Conservation (phyloP, 2,888 invertebrate species). For the Dolomedes plantarius region DNA sequence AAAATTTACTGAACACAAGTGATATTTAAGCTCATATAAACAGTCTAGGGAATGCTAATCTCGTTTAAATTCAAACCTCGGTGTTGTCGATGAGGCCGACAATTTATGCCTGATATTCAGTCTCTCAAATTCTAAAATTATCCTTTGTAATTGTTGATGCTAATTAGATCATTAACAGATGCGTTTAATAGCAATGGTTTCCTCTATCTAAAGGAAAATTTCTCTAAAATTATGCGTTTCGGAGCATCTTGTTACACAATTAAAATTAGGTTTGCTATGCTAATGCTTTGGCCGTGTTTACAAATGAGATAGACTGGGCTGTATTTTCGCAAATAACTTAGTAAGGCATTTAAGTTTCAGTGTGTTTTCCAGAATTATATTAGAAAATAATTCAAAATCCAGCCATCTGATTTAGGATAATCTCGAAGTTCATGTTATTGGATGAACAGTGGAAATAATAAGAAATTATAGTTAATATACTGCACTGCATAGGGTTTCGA, state of each 20-base stretch:
- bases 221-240: neutral
- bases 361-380: too few species aligned
- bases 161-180: constrained; percentile 20
- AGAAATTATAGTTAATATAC: too few species aligned
- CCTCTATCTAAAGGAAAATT: constrained; percentile 4
- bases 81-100: constrained; percentile 10
- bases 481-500: too few species aligned
- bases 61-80: constrained; percentile 12
- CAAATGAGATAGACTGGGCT: constrained; percentile 1
- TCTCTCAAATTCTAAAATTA: constrained; percentile 11
- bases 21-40: constrained; percentile 4
- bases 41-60: constrained; percentile 2
- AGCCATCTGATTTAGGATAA: too few species aligned
- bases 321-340: neutral
- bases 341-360: neutral
- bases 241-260: constrained; percentile 15
- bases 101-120: constrained; percentile 5
- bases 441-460: too few species aligned
- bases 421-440: too few species aligned
- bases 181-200: constrained; percentile 16
- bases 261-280: constrained; percentile 17
- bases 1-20: neutral
- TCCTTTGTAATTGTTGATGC: constrained; percentile 1
- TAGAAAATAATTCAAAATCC: too few species aligned
- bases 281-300: constrained; percentile 15